Evolutionary conservation across 2,797 vertebrate species (phyloP).

Genomic region (Lepidocolaptes lacrymiger): DNA sequence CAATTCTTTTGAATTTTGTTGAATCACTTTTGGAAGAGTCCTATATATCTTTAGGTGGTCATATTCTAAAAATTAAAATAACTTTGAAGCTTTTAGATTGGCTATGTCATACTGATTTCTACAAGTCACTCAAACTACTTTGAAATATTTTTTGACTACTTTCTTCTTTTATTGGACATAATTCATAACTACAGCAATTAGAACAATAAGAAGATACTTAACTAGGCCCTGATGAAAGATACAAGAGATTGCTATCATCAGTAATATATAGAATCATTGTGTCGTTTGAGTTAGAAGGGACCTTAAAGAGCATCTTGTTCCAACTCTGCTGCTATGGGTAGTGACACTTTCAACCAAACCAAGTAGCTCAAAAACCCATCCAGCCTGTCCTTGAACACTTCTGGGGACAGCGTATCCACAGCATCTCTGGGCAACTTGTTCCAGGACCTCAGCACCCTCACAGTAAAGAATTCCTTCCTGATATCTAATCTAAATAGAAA

Average conservation of each 20-base stretch:
- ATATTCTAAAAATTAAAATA: not conserved
- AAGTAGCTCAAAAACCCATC: not conserved
- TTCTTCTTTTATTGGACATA: not conserved
- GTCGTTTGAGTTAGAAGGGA: not conserved
- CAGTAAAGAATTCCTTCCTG: not conserved
- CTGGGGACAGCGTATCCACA: not conserved
- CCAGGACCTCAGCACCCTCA: not conserved
- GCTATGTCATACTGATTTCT: not conserved
- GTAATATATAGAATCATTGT: not conserved
- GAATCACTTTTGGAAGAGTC: not conserved
- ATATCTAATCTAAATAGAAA: not conserved
- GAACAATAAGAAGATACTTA: slow-evolving; percentile 6
- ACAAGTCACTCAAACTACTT: slow-evolving; percentile 16
- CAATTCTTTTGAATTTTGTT: not conserved
- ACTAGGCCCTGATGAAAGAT: not conserved
- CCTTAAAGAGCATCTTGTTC: not conserved
- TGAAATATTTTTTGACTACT: slow-evolving; percentile 29
- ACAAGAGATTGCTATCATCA: not conserved
- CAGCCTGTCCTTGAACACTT: not conserved
- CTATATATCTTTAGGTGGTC: not conserved
- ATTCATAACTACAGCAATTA: not conserved
- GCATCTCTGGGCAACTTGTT: not conserved
- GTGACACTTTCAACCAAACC: not conserved
- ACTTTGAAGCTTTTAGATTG: slow-evolving; percentile 25
- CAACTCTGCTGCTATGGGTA: not conserved